These are phyloP conservation scores for Stratiolaelaps scimitus DNA, from an alignment of 1,140 invertebrate genomes.

Conservation along the genomic window DNA sequence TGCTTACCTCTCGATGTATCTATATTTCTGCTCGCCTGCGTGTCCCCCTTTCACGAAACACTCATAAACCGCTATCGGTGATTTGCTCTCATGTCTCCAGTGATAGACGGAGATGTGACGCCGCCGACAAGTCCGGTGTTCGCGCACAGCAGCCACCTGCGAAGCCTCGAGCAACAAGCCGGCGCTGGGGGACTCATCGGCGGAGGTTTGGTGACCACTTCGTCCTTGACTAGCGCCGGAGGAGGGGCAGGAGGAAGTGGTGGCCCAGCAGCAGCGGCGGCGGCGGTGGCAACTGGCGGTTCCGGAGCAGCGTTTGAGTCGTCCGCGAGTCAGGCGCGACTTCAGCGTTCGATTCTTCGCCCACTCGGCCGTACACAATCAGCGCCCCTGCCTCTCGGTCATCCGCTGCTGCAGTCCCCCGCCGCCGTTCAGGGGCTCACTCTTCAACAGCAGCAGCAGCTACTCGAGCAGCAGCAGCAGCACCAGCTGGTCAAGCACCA, in stretches of 20 bases:
- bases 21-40: too few species aligned
- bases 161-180: conserved; percentile 46
- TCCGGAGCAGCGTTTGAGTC: not conserved
- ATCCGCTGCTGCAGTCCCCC: conserved; percentile 63
- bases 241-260: too few species aligned
- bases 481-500: conserved; percentile 68
- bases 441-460: conserved; percentile 46
- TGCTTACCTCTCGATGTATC: too few species aligned
- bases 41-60: too few species aligned
- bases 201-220: not conserved
- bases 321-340: conserved; percentile 1
- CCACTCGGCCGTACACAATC: conserved; percentile 81
- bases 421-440: conserved; percentile 17
- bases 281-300: too few species aligned
- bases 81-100: too few species aligned
- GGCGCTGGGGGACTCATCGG: conserved; percentile 32
- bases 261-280: too few species aligned
- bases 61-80: too few species aligned
- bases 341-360: conserved; percentile 53
- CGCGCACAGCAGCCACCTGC: conserved; percentile 51
- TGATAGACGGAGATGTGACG: conserved; percentile 47
- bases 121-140: conserved; percentile 43
- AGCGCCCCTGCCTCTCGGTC: conserved; percentile 81
- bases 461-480: conserved; percentile 46
- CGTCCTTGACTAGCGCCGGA: too few species aligned